Base-by-base conservation (phyloP, 1,140 invertebrate genomes). In the Glossosoma conforme region DNA sequence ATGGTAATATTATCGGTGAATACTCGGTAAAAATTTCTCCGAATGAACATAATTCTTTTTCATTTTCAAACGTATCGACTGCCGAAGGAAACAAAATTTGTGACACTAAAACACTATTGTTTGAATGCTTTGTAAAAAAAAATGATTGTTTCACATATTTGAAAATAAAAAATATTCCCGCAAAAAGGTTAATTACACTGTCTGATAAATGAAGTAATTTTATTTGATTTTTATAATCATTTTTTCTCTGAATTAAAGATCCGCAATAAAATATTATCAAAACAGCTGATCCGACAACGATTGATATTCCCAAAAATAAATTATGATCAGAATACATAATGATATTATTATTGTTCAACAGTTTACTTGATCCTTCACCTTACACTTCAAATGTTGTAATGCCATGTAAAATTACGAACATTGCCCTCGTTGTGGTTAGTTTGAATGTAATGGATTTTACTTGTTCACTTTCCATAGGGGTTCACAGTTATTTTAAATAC, bases 161-260 rank as follows among this genome's bases (percentile, higher is more conserved):
- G 10, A 44, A 56, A 11, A 72, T 45, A 52, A 69, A 72, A 19
- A 66, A 60, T 17, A 70, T 46, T 38, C 70, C 70, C n/a, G 70
- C 64, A 40, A 64, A 66, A 36, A 61, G 61, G 13, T 69, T 52
- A 1, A 72, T 47, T 22, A 71, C 44, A 56, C 70, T 72, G 54
- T 72, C 67, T 11, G 70, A 71, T 17, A 72, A 13, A 43, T 21
- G 21, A 8, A 43, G 3, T 11, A 38, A 11, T 22, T 28, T 15
- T 6, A 28, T 11, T 3, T n/a, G 3, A 8, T 2, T 24, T 28
- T 21, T 24, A 17, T 14, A 18, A 2, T 5, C 11, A 24, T 24
- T 43, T 13, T 19, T 43, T 28, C 13, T 13, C 11, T n/a, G 2
- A n/a, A 13, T 3, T 17, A 43, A 43, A 2, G 41, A 43, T n/a